Percentiles rank a stretch among this genome's conserved stretches.
Evolutionary conservation across 1,140 invertebrate species (phyloP).

Genomic region (Dendroctonus ponderosae): DNA sequence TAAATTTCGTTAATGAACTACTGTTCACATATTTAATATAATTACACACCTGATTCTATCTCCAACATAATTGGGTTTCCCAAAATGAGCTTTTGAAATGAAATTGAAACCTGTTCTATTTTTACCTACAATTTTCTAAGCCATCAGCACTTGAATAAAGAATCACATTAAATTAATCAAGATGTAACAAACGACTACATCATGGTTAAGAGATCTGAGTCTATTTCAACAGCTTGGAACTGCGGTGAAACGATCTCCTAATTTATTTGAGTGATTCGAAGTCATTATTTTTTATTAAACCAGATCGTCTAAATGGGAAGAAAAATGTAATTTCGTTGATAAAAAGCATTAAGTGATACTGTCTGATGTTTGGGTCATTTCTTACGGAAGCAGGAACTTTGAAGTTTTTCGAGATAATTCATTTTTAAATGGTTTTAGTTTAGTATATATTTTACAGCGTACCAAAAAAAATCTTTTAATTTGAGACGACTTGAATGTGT

Average conservation of each 20-base stretch:
- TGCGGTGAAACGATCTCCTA: slow-evolving; percentile 19
- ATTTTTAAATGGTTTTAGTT: too few relatives aligned
- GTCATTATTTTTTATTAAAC: slow-evolving; percentile 22
- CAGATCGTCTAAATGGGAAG: slow-evolving; percentile 4
- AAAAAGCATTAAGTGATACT: slow-evolving; percentile 14
- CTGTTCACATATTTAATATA: not conserved
- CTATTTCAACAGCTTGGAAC: slow-evolving; percentile 13
- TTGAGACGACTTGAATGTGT: too few relatives aligned
- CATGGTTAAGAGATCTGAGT: slow-evolving; percentile 11
- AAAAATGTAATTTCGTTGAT: not conserved
- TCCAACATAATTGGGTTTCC: too few relatives aligned
- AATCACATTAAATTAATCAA: slow-evolving; percentile 27
- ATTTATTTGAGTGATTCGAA: slow-evolving; percentile 29
- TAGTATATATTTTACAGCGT: too few relatives aligned
- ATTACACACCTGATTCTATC: not conserved
- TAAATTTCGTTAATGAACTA: not conserved
- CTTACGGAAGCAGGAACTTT: not conserved
- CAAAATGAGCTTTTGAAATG: too few relatives aligned
- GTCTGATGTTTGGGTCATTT: slow-evolving; percentile 1
- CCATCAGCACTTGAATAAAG: slow-evolving; percentile 5
- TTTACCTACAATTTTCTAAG: not conserved
- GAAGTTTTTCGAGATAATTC: too few relatives aligned
- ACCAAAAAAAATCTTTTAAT: too few relatives aligned
- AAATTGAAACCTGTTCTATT: too few relatives aligned
- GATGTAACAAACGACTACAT: slow-evolving; percentile 24